A percentile compares a stretch with the other conserved stretches of the same genome.
Evolutionary conservation across 2,888 invertebrate species (phyloP).

Genomic region (Heliothis peltigera): DNA sequence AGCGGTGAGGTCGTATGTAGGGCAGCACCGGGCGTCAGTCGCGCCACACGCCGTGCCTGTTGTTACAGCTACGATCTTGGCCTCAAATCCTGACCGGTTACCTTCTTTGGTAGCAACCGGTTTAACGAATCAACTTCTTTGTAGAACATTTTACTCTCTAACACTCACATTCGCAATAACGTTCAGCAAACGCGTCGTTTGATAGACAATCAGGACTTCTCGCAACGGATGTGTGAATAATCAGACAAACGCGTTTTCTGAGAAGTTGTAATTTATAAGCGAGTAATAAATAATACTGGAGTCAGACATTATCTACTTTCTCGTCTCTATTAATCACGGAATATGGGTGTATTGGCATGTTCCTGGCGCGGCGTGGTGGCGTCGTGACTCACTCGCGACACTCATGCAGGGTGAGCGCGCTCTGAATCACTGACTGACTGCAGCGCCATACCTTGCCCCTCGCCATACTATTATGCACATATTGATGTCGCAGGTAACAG

Average conservation of each 20-base stretch:
- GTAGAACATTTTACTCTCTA: constrained; percentile 77
- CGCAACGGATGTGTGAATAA: constrained; percentile 58
- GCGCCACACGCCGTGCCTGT: constrained; percentile 61
- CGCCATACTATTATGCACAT: constrained; percentile 85
- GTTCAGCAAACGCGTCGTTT: constrained; percentile 49
- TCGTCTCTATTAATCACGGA: constrained; percentile 75
- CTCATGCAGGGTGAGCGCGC: constrained; percentile 74
- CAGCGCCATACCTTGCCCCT: constrained; percentile 57
- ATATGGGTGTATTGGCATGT: constrained; percentile 76
- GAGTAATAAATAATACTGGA: constrained; percentile 71
- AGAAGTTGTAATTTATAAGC: constrained; percentile 64
- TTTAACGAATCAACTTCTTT: constrained; percentile 78
- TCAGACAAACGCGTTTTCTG: constrained; percentile 62
- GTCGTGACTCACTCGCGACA: constrained; percentile 65
- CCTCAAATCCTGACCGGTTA: constrained; percentile 85
- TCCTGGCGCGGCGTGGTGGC: constrained; percentile 39
- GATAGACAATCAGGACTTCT: constrained; percentile 53
- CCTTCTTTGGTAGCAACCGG: constrained; percentile 87
- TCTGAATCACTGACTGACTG: constrained; percentile 76
- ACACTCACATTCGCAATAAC: constrained; percentile 69
- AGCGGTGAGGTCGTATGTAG: constrained; percentile 78
- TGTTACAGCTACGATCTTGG: constrained; percentile 76
- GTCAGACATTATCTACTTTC: constrained; percentile 73
- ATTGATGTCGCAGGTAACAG: constrained; percentile 86
- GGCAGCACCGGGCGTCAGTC: constrained; percentile 67